Percentiles rank a stretch among this genome's conserved stretches.
phyloP scores from a whole-genome alignment of 2,888 invertebrate species.

The Synergus itoensis region DNA sequence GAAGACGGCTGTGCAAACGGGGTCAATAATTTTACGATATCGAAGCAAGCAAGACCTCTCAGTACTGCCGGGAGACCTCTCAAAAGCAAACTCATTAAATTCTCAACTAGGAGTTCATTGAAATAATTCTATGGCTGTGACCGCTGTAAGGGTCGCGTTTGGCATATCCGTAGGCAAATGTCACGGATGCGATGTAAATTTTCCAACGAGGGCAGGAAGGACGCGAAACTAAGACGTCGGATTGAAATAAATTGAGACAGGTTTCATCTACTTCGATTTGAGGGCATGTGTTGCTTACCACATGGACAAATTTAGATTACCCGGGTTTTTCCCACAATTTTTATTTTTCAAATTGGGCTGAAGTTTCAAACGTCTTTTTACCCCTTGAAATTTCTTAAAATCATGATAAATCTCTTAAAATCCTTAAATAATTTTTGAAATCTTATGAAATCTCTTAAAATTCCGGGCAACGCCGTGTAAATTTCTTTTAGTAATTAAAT shows the following conservation, averaged over 20 bases:
- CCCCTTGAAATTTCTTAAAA: no score
- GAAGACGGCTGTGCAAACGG: slow-evolving; percentile 32
- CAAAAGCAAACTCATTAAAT: slow-evolving; percentile 72
- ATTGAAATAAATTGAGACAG: not conserved
- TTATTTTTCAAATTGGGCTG: no score
- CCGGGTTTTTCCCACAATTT: no score
- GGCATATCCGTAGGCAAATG: slow-evolving; percentile 42
- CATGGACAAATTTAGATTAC: no score
- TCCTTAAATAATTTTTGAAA: no score
- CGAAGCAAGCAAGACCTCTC: slow-evolving; percentile 40
- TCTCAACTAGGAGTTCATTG: slow-evolving; percentile 68
- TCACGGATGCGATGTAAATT: slow-evolving; percentile 45
- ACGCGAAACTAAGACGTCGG: not conserved
- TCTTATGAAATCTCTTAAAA: no score
- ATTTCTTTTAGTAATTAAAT: no score
- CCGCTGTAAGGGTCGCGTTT: slow-evolving; percentile 41
- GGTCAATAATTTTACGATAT: slow-evolving; percentile 58
- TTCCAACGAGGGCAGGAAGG: slow-evolving; percentile 12
- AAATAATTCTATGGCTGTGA: slow-evolving; percentile 67
- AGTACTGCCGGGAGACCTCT: slow-evolving; percentile 50
- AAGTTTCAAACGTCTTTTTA: no score
- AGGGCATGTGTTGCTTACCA: not conserved
- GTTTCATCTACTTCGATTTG: not conserved
- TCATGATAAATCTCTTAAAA: no score
- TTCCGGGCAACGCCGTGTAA: no score